Conservation (phyloP, 1,140 invertebrate genomes). For the Gryllus bimaculatus region DNA sequence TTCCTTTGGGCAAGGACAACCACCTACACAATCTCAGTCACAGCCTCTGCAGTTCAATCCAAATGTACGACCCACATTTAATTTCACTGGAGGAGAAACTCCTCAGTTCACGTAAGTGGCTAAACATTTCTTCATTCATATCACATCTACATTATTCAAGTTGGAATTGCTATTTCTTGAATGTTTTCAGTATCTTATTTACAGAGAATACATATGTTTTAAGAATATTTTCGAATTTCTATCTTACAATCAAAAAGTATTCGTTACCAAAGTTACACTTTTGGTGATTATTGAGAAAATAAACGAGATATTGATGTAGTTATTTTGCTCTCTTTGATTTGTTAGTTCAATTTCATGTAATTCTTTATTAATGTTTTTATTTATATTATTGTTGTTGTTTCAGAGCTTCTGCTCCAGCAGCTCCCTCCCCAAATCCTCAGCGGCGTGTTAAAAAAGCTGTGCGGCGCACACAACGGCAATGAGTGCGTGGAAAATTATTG, state of each 20-base stretch:
- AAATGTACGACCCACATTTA: slow-evolving; percentile 14
- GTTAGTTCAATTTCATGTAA: no score
- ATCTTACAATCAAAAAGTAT: no score
- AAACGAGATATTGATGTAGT: no score
- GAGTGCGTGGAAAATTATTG: background rate
- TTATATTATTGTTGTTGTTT: background rate
- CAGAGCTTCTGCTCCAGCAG: background rate
- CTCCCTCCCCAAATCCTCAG: background rate
- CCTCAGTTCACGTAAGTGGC: slow-evolving; percentile 16
- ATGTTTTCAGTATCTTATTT: background rate
- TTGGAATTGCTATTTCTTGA: background rate
- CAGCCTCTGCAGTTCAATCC: slow-evolving; percentile 15
- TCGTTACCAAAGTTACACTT: no score
- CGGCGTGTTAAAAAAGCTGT: slow-evolving; percentile 11
- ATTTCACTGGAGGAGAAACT: slow-evolving; percentile 18
- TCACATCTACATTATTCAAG: background rate
- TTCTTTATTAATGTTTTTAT: no score
- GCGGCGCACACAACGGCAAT: background rate
- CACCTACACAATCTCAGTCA: background rate
- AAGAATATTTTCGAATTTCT: no score
- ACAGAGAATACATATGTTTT: no score
- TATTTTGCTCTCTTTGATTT: no score
- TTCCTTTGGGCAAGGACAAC: background rate
- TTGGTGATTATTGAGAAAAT: no score
- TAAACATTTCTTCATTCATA: background rate